These are phyloP conservation scores for Cyanistes caeruleus DNA, from an alignment of 2,113 vertebrate genomes.

Conservation along the genomic window DNA sequence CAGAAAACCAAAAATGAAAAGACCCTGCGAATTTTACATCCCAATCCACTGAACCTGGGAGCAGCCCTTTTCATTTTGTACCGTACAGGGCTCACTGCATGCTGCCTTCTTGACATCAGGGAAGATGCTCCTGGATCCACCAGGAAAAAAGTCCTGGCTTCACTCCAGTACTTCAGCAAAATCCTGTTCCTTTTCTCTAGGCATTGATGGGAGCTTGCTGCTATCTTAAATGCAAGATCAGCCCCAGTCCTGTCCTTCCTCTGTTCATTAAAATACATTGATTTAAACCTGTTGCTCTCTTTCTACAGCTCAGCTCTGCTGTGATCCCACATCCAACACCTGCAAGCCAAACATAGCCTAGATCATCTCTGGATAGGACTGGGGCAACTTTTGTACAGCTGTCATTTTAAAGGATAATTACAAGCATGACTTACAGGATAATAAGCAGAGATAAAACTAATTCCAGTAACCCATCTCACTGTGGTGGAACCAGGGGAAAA, in stretches of 20 bases:
- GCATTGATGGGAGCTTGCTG: background rate
- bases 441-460: background rate
- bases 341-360: background rate
- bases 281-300: background rate
- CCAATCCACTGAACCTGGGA: background rate
- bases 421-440: background rate
- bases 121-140: rapidly evolving
- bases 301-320: background rate
- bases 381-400: background rate
- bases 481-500: rapidly evolving
- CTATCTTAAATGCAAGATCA: background rate
- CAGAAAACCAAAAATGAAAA: background rate
- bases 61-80: background rate
- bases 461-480: background rate
- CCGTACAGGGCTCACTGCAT: rapidly evolving
- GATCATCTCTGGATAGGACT: background rate
- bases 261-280: background rate
- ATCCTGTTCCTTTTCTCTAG: background rate
- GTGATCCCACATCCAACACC: rapidly evolving
- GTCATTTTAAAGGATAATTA: background rate
- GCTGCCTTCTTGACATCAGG: background rate
- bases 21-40: background rate
- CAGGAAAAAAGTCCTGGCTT: background rate
- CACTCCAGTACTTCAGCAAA: background rate
- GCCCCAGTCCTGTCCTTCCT: background rate